Base-by-base conservation (phyloP, 2,113 vertebrate genomes). In the Gobio gobio region DNA sequence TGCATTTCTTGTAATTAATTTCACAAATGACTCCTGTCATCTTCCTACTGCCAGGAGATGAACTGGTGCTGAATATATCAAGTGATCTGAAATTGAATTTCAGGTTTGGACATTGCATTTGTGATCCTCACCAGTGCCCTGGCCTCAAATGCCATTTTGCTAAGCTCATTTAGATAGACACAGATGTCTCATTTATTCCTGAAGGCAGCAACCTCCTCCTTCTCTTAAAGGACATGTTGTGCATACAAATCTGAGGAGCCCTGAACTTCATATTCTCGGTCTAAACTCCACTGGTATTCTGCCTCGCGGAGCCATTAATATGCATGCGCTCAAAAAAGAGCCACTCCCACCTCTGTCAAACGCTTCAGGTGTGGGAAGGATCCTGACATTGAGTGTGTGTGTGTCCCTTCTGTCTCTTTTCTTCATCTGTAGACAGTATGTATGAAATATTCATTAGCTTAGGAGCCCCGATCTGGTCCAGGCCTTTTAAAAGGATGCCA, bases 401-500 rank as follows among this genome's bases (percentile, higher is more conserved):
- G 64, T 24, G 10, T 72, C 29, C 54, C 49, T 59, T 24, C n/a
- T 58, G 22, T 59, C 63, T 85, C 18, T 56, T 40, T 74, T 7
- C 1, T 2, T 51, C 36, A 43, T 75, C 33, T 54, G 64, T 78
- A 84, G 80, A 68, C 43, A 24, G 78, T 22, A 54, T 43, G 24
- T 81, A 79, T 88, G 82, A 88, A 83, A 80, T 90, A 83, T 90
- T 86, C 74, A 89, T 90, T 83, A 85, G 43, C 68, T 87, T 84
- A 43, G 72, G 82, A 79, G 84, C 66, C 49, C 56, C 83, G 75
- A 80, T 77, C 83, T 59, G 43, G 66, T 84, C 83, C 56, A 51
- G 77, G 87, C 75, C 72, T 86, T 20, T 63, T 81, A 68, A 83
- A 56, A 82, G 59, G 43, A 16, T 86, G 76, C 77, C 45, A 78